Conservation (phyloP, 2,888 invertebrate species). For the Tigriopus californicus region DNA sequence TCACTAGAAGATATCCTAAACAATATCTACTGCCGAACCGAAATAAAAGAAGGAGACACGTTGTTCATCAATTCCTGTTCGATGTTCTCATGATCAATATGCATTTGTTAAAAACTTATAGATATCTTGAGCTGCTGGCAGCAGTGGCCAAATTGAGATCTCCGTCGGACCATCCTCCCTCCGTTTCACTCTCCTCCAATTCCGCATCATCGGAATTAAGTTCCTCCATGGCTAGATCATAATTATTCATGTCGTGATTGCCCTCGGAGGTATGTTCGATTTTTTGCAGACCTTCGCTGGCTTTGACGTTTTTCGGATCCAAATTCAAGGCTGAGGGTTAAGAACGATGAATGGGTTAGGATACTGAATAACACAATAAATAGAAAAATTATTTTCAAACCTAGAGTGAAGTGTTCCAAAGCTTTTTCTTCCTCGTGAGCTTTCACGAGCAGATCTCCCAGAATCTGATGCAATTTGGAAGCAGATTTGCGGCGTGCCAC, state of each 20-base stretch:
- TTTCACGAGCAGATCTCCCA: conserved; percentile 42
- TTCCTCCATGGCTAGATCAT: conserved; percentile 25
- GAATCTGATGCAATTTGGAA: conserved; percentile 40
- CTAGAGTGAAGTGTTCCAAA: conserved; percentile 44
- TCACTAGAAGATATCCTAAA: too few species aligned
- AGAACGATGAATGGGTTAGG: too few species aligned
- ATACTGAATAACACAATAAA: too few species aligned
- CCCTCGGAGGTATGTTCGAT: conserved; percentile 30
- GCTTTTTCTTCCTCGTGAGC: conserved; percentile 46
- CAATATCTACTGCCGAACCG: too few species aligned
- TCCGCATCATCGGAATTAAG: conserved; percentile 28
- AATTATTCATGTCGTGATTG: conserved; percentile 20
- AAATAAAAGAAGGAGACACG: too few species aligned
- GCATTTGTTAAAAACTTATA: too few species aligned
- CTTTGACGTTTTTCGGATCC: conserved; percentile 43
- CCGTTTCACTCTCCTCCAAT: conserved; percentile 36
- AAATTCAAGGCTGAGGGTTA: conserved; percentile 30
- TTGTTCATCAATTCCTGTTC: too few species aligned
- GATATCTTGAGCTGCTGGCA: not conserved
- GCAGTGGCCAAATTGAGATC: conserved; percentile 32
- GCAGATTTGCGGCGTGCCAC: conserved; percentile 42
- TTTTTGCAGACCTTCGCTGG: conserved; percentile 42
- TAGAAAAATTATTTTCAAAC: not conserved
- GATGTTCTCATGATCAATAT: too few species aligned
- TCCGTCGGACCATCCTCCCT: conserved; percentile 41